Evolutionary conservation across 2,888 invertebrate genomes (phyloP), one percentile per base, ranked within the genome.

Genomic region (Drosophila helvetica): DNA sequence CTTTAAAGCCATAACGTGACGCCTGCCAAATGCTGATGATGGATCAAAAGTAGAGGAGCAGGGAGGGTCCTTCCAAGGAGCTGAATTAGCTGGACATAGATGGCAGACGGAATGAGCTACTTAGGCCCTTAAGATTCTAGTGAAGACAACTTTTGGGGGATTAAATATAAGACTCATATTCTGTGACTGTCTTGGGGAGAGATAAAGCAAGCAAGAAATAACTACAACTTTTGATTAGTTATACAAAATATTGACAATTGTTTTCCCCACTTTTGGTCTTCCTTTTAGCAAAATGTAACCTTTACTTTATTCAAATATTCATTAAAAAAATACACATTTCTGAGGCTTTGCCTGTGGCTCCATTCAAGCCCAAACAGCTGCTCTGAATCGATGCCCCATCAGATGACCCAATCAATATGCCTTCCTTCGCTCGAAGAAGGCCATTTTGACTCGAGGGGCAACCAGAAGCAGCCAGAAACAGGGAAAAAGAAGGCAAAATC

Each of bases 321-420:
- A 17, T 59, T 22, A 50, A 6, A 38, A n/a, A 38, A 7, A n/a
- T 7, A 7, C 38, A 6, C 15, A 15, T 2, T 2, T 33, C 54
- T 55, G 55, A 22, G 7, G 22, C 48, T 4, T 3, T 33, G 17
- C 65, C 65, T 54, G 54, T 33, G 18, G 10, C 25, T 25, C 47
- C 66, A 43, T 54, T 69, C 30, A 19, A 50, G 58, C 45, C 47
- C 18, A 43, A 57, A 43, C 55, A 57, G 71, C 72, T 70, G 72
- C 52, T 61, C 62, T 53, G 52, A 53, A 38, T 43, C 70, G 30
- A 27, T 54, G 19, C 18, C 25, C 25, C 51, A 69, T 33, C 47
- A 59, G 30, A 27, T 55, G 19, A 12, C 19, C 25, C 52, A 70
- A 63, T 54, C 77, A 76, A 82, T 79, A 67, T 60, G 80, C 59